Evolutionary conservation across 2,113 vertebrate species (phyloP), one percentile per base, ranked within the genome.

Genomic region (Thalassoma bifasciatum): DNA sequence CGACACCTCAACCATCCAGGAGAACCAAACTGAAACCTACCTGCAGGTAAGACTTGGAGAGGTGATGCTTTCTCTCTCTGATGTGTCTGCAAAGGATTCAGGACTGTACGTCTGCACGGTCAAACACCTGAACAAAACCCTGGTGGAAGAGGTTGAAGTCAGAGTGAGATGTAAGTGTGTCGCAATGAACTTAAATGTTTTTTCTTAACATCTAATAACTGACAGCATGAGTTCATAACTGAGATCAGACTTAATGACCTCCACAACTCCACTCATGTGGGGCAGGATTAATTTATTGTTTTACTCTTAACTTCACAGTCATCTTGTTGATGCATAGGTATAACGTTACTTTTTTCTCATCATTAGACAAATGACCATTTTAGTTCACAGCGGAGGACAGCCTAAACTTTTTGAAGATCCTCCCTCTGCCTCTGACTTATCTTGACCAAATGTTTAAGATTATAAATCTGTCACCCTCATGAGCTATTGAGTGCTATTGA

Each of bases 81-180:
- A 86, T 2, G 50, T 53, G 44, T 64, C 63, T 0, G 24, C 30
- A 19, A 59, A 51, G 50, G 37, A 86, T 58, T 66, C 70, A 30
- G 86, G 87, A 57, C 17, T 19, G 23, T 92, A 90, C 54, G 9
- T 59, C n/a, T 92, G 90, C 52, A 71, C 22, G 51, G 62, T 14
- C 3, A 30, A 73, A 46, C 37, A 88, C 26, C 3, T 58, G 23
- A 81, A 37, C 0, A 49, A 10, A 2, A 80, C 50, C 36, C 23
- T 38, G 61, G 66, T 4, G 6, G 1, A 30, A 66, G 22, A 49
- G 9, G 38, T 70, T 14, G 22, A 68, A 1, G 42, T 85, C 7
- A 52, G 23, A 16, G 64, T 87, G 11, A 73, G 10, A 12, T 36
- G 84, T 87, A 56, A 87, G 85, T 82, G 78, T 5, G 21, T 11